Conservation (phyloP, 2,888 invertebrate genomes). For the Pristionchus exspectatus region DNA sequence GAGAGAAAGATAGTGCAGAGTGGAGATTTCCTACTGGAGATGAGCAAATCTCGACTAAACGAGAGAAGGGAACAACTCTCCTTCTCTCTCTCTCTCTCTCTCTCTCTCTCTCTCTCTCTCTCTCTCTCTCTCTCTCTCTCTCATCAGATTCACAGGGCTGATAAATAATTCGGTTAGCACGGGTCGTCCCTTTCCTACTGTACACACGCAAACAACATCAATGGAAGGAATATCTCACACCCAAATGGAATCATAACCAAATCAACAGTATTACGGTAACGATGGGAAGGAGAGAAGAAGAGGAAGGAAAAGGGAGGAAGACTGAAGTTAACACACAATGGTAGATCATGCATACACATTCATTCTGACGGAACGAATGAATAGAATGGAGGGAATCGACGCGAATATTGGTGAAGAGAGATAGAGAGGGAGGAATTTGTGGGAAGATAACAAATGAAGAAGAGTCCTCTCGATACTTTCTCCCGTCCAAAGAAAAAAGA, state of each 20-base stretch:
- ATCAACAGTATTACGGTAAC: neutral
- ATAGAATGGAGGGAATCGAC: neutral
- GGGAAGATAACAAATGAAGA: slow-evolving; percentile 12
- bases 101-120: slow-evolving; percentile 7
- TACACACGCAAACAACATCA: neutral
- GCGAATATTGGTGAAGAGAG: neutral
- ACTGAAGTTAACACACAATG: slow-evolving; percentile 7
- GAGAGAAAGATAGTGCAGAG: neutral
- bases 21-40: slow-evolving; percentile 27
- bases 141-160: neutral
- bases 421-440: neutral
- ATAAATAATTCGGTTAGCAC: slow-evolving; percentile 39
- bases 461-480: slow-evolving; percentile 19
- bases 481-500: slow-evolving; percentile 3
- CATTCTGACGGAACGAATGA: neutral
- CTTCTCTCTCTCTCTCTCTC: neutral
- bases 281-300: neutral
- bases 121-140: slow-evolving; percentile 5
- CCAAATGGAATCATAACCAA: neutral
- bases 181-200: slow-evolving; percentile 3
- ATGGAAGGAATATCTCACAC: neutral
- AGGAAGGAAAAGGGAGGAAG: neutral
- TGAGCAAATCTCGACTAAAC: slow-evolving; percentile 38
- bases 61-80: slow-evolving; percentile 30
- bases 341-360: slow-evolving; percentile 49